Percentiles rank a stretch among this genome's conserved stretches.
Evolutionary conservation across 1,140 invertebrate genomes (phyloP).

Genomic region (Drosophila sucinea): DNA sequence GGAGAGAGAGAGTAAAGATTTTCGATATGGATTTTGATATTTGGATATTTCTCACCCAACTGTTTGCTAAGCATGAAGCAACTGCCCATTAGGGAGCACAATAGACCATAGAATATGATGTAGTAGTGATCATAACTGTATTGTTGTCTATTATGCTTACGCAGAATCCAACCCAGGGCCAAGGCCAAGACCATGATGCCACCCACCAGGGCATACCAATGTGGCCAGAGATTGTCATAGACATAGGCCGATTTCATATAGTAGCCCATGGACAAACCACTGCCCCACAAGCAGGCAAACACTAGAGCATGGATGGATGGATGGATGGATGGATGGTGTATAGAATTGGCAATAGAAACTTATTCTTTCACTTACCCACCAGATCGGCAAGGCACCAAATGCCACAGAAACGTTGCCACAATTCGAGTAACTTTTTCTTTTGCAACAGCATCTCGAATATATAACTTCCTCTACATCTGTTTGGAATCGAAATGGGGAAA

Average conservation of each 20-base stretch:
- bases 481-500: conserved; percentile 14
- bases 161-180: conserved; percentile 60
- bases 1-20: background rate
- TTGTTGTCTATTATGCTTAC: conserved; percentile 56
- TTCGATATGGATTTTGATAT: conserved; percentile 5
- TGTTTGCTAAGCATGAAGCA: conserved; percentile 76
- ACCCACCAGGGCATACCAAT: conserved; percentile 65
- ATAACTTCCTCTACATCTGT: conserved; percentile 36
- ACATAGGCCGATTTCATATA: conserved; percentile 73
- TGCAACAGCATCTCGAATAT: conserved; percentile 34
- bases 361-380: conserved; percentile 37
- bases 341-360: background rate
- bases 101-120: conserved; percentile 71
- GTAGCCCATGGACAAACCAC: conserved; percentile 70
- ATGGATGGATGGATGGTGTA: background rate
- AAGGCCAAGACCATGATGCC: conserved; percentile 41
- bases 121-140: conserved; percentile 76
- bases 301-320: conserved; percentile 25
- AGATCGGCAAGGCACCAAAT: conserved; percentile 60
- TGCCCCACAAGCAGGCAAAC: conserved; percentile 61
- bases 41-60: conserved; percentile 52
- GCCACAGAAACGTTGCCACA: conserved; percentile 51
- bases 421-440: conserved; percentile 25
- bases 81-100: conserved; percentile 68
- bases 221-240: conserved; percentile 72